These are phyloP conservation scores for Glaucomys volans DNA, from an alignment of 2,113 vertebrate genomes.

Conservation along the genomic window DNA sequence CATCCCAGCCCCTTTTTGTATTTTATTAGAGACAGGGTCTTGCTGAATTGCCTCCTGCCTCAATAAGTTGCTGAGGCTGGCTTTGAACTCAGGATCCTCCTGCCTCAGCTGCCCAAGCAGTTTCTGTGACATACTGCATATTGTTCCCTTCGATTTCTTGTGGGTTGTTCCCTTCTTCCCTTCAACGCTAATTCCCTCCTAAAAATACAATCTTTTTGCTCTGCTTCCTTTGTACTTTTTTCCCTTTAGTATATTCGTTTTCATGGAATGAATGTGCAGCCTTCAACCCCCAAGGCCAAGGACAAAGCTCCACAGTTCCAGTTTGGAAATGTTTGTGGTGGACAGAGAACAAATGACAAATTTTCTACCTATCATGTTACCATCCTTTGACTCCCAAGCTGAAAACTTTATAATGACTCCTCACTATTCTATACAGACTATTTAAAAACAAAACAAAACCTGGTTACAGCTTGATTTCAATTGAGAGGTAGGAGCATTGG, in stretches of 20 bases:
- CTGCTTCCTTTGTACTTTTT: neutral
- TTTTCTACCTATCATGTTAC: neutral
- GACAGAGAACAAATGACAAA: neutral
- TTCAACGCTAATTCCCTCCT: neutral
- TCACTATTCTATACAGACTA: slow-evolving; percentile 16
- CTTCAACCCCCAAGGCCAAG: neutral
- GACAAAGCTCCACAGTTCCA: neutral
- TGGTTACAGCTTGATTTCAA: neutral
- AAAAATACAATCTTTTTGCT: neutral
- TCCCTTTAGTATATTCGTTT: neutral
- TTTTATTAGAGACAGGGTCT: too few species aligned
- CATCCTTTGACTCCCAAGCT: neutral
- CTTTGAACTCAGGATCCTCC: too few species aligned
- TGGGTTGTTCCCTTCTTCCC: neutral
- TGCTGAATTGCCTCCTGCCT: too few species aligned
- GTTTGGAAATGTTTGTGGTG: neutral
- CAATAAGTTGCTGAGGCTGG: too few species aligned
- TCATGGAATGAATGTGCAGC: neutral
- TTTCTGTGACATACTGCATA: neutral
- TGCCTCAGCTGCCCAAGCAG: too few species aligned
- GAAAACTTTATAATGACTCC: neutral
- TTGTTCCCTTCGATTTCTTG: neutral
- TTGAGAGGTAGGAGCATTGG: slow-evolving; percentile 16
- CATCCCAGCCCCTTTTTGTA: too few species aligned
- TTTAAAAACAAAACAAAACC: neutral